Evolutionary conservation across 2,888 invertebrate species (phyloP).

Genomic region (Crematogaster levior): DNA sequence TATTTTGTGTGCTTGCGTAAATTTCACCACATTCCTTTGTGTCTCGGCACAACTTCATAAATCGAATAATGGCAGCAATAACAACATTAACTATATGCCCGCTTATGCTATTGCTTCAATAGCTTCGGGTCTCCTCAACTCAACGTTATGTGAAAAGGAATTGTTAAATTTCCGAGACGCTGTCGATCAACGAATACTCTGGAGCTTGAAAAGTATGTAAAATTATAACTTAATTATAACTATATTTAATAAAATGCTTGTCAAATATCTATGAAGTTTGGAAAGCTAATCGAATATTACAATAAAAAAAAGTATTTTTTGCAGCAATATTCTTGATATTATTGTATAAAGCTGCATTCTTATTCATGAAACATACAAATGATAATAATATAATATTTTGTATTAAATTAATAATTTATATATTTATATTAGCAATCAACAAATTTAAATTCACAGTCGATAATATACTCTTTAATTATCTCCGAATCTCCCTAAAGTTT

Average conservation of each 20-base stretch:
- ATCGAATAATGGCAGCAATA: background rate
- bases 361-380: too few relatives aligned
- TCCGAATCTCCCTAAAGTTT: too few relatives aligned
- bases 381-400: too few relatives aligned
- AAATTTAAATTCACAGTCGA: too few relatives aligned
- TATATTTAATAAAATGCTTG: background rate
- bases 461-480: too few relatives aligned
- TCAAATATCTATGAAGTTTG: too few relatives aligned
- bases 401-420: too few relatives aligned
- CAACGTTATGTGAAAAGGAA: conserved; percentile 83
- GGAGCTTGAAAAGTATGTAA: conserved; percentile 87
- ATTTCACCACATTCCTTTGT: background rate
- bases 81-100: conserved; percentile 63
- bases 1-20: background rate
- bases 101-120: conserved; percentile 77
- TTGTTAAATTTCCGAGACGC: conserved; percentile 84
- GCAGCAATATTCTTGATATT: too few relatives aligned
- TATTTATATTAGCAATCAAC: too few relatives aligned
- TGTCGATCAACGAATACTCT: conserved; percentile 85
- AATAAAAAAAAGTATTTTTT: too few relatives aligned
- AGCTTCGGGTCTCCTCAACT: conserved; percentile 65
- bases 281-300: background rate
- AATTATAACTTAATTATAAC: background rate
- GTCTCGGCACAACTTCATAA: background rate
- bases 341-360: background rate